phyloP scores from a whole-genome alignment of 92 coral and sea anemone genomes.

The Actinernus sp. region DNA sequence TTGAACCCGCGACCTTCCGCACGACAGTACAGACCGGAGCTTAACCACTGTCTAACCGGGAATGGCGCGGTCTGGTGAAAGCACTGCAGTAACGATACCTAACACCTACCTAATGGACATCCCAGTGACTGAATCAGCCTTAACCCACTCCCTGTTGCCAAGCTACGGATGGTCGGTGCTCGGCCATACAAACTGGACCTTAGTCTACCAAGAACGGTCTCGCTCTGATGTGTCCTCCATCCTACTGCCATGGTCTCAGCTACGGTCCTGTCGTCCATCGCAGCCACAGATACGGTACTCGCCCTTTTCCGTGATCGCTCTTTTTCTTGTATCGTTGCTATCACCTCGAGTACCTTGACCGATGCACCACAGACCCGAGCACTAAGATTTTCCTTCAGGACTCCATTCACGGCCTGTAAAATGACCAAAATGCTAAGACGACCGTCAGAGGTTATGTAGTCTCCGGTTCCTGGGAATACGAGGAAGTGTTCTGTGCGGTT shows the following conservation, averaged over 20 bases:
- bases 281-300: constrained; percentile 55
- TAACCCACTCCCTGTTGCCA: constrained; percentile 78
- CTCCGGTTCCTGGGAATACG: constrained; percentile 92
- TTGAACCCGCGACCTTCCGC: too few relatives aligned
- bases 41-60: too few relatives aligned
- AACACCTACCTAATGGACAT: constrained; percentile 81
- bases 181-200: constrained; percentile 87
- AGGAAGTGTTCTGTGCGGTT: constrained; percentile 70
- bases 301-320: constrained; percentile 61
- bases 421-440: constrained; percentile 83
- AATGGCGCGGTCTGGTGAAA: too few relatives aligned
- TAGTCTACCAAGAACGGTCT: constrained; percentile 77
- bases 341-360: constrained; percentile 66
- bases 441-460: constrained; percentile 89
- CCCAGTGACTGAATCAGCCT: constrained; percentile 84
- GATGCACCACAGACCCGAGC: constrained; percentile 81
- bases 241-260: constrained; percentile 82
- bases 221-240: constrained; percentile 78
- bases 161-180: constrained; percentile 75
- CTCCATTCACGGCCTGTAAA: constrained; percentile 81
- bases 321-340: constrained; percentile 64
- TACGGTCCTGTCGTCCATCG: constrained; percentile 79
- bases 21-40: too few relatives aligned
- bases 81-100: too few relatives aligned
- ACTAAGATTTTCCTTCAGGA: constrained; percentile 79